phyloP scores from a whole-genome alignment of 2,797 vertebrate species.

The Alcedo quadribrachys region DNA sequence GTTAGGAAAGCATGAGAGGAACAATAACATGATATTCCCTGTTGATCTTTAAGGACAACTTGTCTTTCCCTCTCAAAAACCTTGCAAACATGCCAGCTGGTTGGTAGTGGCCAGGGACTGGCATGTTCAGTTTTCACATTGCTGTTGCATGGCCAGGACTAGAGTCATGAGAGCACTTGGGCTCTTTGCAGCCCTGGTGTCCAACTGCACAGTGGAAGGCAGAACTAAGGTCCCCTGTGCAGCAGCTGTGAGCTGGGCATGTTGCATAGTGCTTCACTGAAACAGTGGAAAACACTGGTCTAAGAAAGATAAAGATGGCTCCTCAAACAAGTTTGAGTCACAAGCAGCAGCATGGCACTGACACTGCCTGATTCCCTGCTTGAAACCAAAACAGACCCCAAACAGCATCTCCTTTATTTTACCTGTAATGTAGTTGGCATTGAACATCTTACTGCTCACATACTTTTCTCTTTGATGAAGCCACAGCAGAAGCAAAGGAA shows the following conservation, averaged over 20 bases:
- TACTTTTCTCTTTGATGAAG: not conserved
- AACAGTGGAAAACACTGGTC: not conserved
- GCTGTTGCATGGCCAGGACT: not conserved
- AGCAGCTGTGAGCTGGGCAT: rapidly evolving
- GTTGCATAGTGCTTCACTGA: not conserved
- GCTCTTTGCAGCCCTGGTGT: too few relatives aligned
- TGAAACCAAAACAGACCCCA: not conserved
- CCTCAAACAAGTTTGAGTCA: not conserved
- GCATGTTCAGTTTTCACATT: not conserved
- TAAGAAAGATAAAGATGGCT: not conserved
- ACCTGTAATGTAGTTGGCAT: not conserved
- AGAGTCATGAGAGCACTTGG: rapidly evolving
- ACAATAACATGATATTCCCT: not conserved
- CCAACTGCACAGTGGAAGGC: not conserved
- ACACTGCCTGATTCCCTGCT: not conserved
- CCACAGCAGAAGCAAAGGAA: not conserved
- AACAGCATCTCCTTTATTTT: not conserved
- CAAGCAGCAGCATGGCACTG: not conserved
- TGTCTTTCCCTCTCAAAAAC: not conserved
- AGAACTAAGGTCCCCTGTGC: not conserved
- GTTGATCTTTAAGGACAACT: not conserved
- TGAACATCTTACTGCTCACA: not conserved
- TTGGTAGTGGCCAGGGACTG: not conserved
- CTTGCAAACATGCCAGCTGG: not conserved
- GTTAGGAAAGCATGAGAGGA: not conserved